Evolutionary conservation across 2,797 vertebrate species (phyloP).

Genomic region (Hipposideros larvatus): DNA sequence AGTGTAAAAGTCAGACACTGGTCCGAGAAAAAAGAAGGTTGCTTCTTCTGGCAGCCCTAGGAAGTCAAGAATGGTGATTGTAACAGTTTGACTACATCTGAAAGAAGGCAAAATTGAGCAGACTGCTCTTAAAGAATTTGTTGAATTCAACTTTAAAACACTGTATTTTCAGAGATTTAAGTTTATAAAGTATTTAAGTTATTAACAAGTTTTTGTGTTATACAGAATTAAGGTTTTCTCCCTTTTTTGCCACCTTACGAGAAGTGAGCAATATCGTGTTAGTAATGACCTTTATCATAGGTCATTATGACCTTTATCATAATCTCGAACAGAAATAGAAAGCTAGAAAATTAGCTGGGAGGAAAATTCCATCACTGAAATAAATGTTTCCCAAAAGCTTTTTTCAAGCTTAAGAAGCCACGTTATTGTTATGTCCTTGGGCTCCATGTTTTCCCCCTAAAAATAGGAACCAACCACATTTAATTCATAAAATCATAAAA

Average conservation of each 20-base stretch:
- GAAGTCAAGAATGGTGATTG: neutral
- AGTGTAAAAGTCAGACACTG: neutral
- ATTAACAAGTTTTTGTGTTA: neutral
- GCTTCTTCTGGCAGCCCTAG: neutral
- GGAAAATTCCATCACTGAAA: neutral
- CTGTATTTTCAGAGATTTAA: slow-evolving; percentile 43
- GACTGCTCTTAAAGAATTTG: slow-evolving; percentile 13
- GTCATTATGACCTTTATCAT: neutral
- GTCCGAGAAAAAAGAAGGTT: neutral
- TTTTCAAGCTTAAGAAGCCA: neutral
- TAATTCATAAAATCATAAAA: slow-evolving; percentile 38
- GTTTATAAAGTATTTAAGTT: neutral
- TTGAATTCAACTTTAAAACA: slow-evolving; percentile 22
- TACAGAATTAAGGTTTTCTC: neutral
- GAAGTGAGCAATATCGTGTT: slow-evolving; percentile 3
- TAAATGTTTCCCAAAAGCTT: slow-evolving; percentile 6
- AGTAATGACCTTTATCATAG: neutral
- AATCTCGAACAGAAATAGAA: slow-evolving; percentile 36
- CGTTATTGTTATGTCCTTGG: neutral
- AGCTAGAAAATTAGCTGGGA: neutral
- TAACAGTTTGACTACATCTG: neutral
- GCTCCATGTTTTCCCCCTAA: neutral
- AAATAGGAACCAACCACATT: neutral
- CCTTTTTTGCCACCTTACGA: neutral
- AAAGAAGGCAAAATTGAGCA: slow-evolving; percentile 32